Evolutionary conservation across 2,113 vertebrate species (phyloP).

Genomic region (Crotophaga sulcirostris): DNA sequence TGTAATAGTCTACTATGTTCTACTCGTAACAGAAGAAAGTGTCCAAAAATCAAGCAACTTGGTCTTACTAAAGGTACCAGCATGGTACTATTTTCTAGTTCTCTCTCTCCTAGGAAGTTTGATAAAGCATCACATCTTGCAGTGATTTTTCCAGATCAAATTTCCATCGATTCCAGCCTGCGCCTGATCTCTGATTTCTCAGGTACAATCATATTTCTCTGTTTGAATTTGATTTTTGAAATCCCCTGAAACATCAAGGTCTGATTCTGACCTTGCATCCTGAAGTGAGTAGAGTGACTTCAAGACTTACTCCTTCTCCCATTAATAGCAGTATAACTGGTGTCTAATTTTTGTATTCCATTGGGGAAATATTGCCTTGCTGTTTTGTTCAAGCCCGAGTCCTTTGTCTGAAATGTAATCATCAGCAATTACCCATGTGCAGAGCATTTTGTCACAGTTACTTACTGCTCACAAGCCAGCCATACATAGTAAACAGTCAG

Average conservation of each 20-base stretch:
- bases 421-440: constrained; percentile 26
- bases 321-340: neutral
- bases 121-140: neutral
- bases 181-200: neutral
- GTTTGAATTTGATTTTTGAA: neutral
- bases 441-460: constrained; percentile 22
- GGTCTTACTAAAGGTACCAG: neutral
- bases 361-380: neutral
- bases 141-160: neutral
- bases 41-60: neutral
- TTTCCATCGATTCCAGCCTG: neutral
- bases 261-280: neutral
- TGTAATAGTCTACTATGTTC: neutral
- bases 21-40: neutral
- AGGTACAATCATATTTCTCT: neutral
- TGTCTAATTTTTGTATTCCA: neutral
- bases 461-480: neutral
- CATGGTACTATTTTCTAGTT: neutral
- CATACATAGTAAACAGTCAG: neutral
- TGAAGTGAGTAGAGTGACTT: neutral
- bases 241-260: neutral
- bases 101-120: neutral
- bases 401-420: constrained; percentile 21
- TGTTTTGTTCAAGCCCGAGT: neutral
- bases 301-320: neutral